A percentile compares a stretch with the other conserved stretches of the same genome.
Conservation (phyloP, 37 sponge, comb jelly and placozoan species). For the Halichondria panicea region DNA sequence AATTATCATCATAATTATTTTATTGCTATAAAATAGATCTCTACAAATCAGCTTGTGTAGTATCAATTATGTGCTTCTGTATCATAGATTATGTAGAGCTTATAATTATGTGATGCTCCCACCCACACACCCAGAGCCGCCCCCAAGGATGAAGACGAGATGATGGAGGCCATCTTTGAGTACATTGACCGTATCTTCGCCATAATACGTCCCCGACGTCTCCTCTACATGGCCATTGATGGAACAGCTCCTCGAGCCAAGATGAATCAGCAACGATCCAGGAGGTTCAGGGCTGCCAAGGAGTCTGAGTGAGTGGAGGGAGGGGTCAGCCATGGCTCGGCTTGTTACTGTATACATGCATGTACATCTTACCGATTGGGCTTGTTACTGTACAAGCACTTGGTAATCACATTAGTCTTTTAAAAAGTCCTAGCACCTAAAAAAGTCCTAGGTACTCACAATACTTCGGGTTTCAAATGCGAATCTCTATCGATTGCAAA, state of each 20-base stretch:
- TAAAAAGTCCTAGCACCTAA: no score
- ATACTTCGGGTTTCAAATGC: no score
- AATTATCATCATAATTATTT: neutral
- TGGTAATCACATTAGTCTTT: no score
- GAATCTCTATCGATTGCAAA: no score
- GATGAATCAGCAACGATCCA: slow-evolving; percentile 99
- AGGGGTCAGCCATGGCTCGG: no score
- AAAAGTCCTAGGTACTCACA: no score
- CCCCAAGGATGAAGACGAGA: slow-evolving; percentile 95
- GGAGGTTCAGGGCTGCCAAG: slow-evolving; percentile 95
- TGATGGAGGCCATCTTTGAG: slow-evolving; percentile 98
- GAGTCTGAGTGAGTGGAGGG: slow-evolving; percentile 75
- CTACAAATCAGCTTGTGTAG: neutral
- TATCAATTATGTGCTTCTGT: neutral
- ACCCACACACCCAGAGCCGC: slow-evolving; percentile 67
- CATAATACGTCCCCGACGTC: slow-evolving; percentile 90
- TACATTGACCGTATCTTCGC: slow-evolving; percentile 97
- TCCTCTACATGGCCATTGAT: slow-evolving; percentile 99
- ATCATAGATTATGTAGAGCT: neutral
- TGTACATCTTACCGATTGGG: no score
- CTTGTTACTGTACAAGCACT: no score
- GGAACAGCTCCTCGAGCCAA: slow-evolving; percentile 99
- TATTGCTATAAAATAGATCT: neutral
- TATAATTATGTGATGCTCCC: neutral
- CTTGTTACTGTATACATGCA: no score